Evolutionary conservation across 2,113 vertebrate species (phyloP).

Genomic region (Micronycteris hirsuta): DNA sequence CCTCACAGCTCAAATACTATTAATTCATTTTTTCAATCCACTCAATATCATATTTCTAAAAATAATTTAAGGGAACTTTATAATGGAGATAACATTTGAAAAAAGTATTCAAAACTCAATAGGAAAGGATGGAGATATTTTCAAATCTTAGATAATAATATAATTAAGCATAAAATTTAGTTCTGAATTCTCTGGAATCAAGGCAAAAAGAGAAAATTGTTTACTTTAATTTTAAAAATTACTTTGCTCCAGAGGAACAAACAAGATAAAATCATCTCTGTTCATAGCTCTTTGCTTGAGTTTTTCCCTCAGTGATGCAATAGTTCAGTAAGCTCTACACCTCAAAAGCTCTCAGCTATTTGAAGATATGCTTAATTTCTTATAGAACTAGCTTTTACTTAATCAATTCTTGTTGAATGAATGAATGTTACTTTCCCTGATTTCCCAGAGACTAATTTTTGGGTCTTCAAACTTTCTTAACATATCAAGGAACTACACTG

Average conservation of each 20-base stretch:
- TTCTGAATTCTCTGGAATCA: conserved; percentile 25
- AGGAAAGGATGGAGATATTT: neutral
- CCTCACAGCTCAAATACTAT: neutral
- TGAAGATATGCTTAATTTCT: neutral
- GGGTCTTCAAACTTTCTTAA: neutral
- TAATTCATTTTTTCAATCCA: neutral
- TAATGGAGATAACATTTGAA: neutral
- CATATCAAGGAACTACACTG: neutral
- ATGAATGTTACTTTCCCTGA: neutral
- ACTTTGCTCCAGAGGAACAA: neutral
- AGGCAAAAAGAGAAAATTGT: neutral
- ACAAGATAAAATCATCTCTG: neutral
- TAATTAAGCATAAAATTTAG: neutral
- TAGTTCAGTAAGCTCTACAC: neutral
- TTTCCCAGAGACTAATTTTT: neutral
- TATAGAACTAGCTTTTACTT: neutral
- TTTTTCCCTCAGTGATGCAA: neutral
- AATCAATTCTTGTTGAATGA: neutral
- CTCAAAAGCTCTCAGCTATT: neutral
- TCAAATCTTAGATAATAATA: neutral
- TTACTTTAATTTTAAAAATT: conserved; percentile 3
- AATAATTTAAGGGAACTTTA: neutral
- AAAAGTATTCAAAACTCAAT: neutral
- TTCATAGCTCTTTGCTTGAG: neutral
- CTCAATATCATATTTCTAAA: neutral